Conservation (phyloP, 2,797 vertebrate genomes). For the Fundulus diaphanus region DNA sequence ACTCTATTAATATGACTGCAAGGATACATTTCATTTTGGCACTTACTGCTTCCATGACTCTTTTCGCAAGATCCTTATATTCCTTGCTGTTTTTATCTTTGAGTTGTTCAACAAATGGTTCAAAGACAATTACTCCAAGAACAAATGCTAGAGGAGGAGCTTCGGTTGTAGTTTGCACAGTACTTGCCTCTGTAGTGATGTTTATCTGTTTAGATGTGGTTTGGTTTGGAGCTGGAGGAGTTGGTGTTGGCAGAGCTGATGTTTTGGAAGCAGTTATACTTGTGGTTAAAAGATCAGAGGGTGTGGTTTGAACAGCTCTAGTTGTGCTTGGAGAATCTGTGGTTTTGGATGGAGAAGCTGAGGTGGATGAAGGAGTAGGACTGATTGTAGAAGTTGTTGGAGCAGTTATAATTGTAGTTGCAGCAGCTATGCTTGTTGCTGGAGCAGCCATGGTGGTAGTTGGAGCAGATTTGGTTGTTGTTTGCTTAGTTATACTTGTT, state of each 20-base stretch:
- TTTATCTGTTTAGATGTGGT: not conserved
- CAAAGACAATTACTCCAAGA: rapidly evolving
- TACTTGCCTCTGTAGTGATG: not conserved
- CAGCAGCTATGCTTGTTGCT: no score
- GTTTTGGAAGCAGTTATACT: not conserved
- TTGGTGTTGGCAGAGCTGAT: no score
- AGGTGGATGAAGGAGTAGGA: not conserved
- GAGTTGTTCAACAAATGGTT: not conserved
- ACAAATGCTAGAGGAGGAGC: not conserved
- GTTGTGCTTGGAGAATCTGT: no score
- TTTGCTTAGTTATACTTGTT: no score
- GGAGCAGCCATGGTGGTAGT: not conserved
- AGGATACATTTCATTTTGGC: not conserved
- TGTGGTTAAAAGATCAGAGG: not conserved
- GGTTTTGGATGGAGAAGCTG: no score
- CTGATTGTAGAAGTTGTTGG: not conserved
- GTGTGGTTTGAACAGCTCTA: no score
- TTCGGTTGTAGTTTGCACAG: not conserved
- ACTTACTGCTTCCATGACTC: conserved; percentile 18
- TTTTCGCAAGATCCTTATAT: not conserved
- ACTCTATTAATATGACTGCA: not conserved
- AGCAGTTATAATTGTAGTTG: not conserved
- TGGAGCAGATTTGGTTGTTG: not conserved
- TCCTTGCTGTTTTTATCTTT: rapidly evolving
- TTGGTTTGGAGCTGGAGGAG: no score